Conservation (phyloP, 1,140 invertebrate genomes). For the Drosophila ohnishii region DNA sequence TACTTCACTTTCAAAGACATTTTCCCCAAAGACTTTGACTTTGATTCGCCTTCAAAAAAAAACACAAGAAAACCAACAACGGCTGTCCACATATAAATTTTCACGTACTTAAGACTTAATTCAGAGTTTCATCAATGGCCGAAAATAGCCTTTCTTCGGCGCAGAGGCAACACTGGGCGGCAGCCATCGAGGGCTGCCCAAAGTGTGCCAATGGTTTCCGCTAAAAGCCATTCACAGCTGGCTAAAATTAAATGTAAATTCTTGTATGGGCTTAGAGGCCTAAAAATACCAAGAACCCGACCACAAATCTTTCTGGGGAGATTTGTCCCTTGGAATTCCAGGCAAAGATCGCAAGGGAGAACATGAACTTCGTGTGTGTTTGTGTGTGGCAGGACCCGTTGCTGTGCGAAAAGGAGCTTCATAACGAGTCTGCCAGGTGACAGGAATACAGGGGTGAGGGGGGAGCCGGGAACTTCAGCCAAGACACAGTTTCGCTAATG, state of each 20-base stretch:
- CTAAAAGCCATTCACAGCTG: constrained; percentile 34
- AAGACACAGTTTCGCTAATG: constrained; percentile 77
- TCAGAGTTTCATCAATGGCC: constrained; percentile 39
- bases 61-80: neutral
- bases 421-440: constrained; percentile 64
- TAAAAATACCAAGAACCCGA: constrained; percentile 18
- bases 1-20: neutral
- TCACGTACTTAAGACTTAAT: constrained; percentile 31
- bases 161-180: neutral
- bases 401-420: constrained; percentile 35
- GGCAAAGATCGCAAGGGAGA: neutral
- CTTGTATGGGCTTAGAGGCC: constrained; percentile 14
- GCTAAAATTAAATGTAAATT: constrained; percentile 29
- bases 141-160: constrained; percentile 17
- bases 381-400: neutral
- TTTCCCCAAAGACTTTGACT: neutral
- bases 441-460: neutral
- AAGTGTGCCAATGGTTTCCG: constrained; percentile 25
- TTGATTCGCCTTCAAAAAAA: neutral
- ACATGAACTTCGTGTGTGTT: neutral
- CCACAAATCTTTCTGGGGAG: constrained; percentile 24
- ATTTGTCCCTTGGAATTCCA: constrained; percentile 1
- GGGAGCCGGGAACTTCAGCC: constrained; percentile 21
- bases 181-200: neutral
- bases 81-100: constrained; percentile 33